Conservation (phyloP, 2,888 invertebrate genomes). For the Caenorhabditis sulstoni region DNA sequence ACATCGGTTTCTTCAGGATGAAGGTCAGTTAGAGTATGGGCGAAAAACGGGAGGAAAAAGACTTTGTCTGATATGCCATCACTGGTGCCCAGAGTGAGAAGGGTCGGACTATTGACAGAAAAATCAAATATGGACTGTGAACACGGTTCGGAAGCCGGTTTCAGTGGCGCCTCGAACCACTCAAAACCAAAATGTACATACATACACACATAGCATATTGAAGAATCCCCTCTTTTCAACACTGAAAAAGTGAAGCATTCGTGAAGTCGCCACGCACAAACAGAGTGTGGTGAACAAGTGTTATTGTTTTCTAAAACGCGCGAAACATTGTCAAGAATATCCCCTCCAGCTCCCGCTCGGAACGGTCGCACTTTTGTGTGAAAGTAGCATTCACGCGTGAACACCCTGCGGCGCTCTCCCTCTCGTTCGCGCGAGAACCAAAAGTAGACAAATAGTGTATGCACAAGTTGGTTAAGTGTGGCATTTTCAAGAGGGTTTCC, state of each 20-base stretch:
- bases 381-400: slow-evolving; percentile 61
- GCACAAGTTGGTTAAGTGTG: slow-evolving; percentile 59
- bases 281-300: slow-evolving; percentile 52
- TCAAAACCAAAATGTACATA: slow-evolving; percentile 13
- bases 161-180: slow-evolving; percentile 34
- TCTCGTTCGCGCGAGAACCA: background rate
- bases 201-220: too few relatives aligned
- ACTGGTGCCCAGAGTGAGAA: slow-evolving; percentile 6
- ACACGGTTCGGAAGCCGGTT: slow-evolving; percentile 50
- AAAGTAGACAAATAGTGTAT: slow-evolving; percentile 56
- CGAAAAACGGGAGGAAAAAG: too few relatives aligned
- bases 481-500: slow-evolving; percentile 48
- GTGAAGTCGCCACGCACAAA: slow-evolving; percentile 33
- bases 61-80: slow-evolving; percentile 41
- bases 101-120: slow-evolving; percentile 22
- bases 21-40: slow-evolving; percentile 46
- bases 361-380: slow-evolving; percentile 41
- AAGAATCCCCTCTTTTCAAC: slow-evolving; percentile 3
- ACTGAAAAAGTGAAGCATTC: slow-evolving; percentile 46
- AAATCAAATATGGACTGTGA: slow-evolving; percentile 25
- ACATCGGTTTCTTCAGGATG: slow-evolving; percentile 34
- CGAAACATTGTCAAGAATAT: slow-evolving; percentile 35
- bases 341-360: slow-evolving; percentile 31
- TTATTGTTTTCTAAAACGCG: slow-evolving; percentile 46
- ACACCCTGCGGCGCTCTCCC: slow-evolving; percentile 19